Base-by-base conservation (phyloP, 2,113 vertebrate species). In the Calonectris borealis region DNA sequence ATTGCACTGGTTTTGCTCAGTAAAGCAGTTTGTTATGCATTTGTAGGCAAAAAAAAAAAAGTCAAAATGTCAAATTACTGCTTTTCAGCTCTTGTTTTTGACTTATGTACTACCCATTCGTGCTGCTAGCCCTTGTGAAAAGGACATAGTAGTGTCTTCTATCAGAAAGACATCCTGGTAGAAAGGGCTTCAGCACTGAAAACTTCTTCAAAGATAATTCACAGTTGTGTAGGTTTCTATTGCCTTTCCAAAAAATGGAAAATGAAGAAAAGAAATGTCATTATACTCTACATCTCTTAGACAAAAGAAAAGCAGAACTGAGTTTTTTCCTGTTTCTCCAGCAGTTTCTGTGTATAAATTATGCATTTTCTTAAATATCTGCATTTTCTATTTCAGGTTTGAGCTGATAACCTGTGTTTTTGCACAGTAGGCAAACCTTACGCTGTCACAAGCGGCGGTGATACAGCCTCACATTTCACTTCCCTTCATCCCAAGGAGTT, bases 321-420 rank as follows among this genome's bases (percentile, higher is more conserved):
- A 24, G 40, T 3, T 34, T 75, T 77, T 94, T 52, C 44, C 36
- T 62, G 36, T 55, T 87, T 84, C 29, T 77, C 51, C 72, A 83
- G 36, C 86, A 96, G 89, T 52, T 96, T 95, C 90, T 97, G 86
- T 83, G 77, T 95, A 96, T 96, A 98, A 96, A 98, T 97, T 96
- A 96, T 84, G 92, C 62, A 96, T 97, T 97, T 97, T 97, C 95
- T 95, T 97, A 97, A 95, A 84, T 94, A 97, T 96, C 97, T 97
- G 83, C 92, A 93, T 95, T 97, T 98, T 89, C 94, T 97, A 38
- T 97, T 98, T 97, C 96, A 97, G 94, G 94, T 98, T 97, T 90
- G 87, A 93, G 96, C 79, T 94, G 94, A 96, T 96, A 97, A 97
- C 98, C 94, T 96, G 90, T 97, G 94, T 96, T 98, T 96, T 97